Evolutionary conservation across 2,113 vertebrate species (phyloP), one percentile per base, ranked within the genome.

Genomic region (Galemys pyrenaicus): DNA sequence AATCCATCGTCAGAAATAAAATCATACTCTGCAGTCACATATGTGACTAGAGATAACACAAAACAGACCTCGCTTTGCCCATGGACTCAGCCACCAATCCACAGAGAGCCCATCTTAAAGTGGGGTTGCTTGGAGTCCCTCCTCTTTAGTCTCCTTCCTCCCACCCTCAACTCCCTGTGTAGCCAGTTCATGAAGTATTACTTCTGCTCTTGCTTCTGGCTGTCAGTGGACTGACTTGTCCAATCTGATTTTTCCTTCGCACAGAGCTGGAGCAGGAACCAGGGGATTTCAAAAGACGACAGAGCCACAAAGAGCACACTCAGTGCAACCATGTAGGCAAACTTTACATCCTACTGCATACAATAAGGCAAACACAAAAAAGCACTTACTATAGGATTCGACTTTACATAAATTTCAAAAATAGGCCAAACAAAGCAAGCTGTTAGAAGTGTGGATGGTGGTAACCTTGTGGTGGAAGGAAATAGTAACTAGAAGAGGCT

Each of bases 371-470:
- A 15, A 58, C 13, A 81, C 62, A 89, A 93, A 94, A 75, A 3
- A 81, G 20, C n/a, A 89, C 35, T 5, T 56, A 41, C 24, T 30
- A 44, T 6, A 58, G 41, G 30, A 78, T 44, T 82, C 46, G 82
- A 58, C 60, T 91, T 81, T 65, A 71, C 17, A 56, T 49, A 60
- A 51, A 89, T 65, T 88, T 88, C 54, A 71, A 78, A 95, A 94
- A 54, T 35, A 73, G 62, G 17, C 54, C 86, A 89, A 77, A 89
- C 71, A 13, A 64, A 89, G 5, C 39, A 67, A 44, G 39, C 7
- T 81, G 8, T 93, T 93, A 64, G 7, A 95, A 65, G 51, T 82
- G 71, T 58, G 39, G n/a, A 75, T 46, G 26, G 26, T 62, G 24
- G 19, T 46, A 60, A 87, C 35, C 24, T 83, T 87, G 64, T 8